Conservation (phyloP, 2,797 vertebrate genomes). For the Rallus crepitans region DNA sequence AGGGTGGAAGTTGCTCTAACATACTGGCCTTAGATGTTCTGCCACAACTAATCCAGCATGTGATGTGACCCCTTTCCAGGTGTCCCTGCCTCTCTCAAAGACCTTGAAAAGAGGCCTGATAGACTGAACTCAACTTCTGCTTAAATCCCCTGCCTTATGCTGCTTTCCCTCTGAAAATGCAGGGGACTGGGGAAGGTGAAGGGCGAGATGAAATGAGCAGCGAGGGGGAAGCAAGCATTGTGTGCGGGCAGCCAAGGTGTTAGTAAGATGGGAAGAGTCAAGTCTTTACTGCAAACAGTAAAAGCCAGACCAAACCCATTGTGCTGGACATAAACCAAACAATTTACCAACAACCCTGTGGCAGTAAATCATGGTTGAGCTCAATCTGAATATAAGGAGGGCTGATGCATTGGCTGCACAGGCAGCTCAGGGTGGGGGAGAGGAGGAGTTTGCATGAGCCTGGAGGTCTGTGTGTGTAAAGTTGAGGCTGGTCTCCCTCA, state of each 20-base stretch:
- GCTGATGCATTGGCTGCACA: background rate
- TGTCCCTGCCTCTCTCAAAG: slow-evolving; percentile 39
- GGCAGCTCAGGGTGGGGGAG: background rate
- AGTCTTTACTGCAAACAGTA: slow-evolving; percentile 12
- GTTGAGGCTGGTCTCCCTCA: fast-evolving
- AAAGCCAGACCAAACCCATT: slow-evolving; percentile 30
- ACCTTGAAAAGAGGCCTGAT: slow-evolving; percentile 53
- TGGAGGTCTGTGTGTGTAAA: too few species aligned
- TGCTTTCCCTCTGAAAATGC: slow-evolving; percentile 33
- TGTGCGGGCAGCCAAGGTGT: background rate
- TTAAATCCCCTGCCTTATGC: slow-evolving; percentile 26
- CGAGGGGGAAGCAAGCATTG: background rate
- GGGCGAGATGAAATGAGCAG: slow-evolving; percentile 34
- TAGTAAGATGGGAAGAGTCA: slow-evolving; percentile 8
- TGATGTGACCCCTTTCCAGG: slow-evolving; percentile 53
- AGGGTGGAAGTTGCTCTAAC: background rate
- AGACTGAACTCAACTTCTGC: slow-evolving; percentile 55
- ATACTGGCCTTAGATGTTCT: background rate
- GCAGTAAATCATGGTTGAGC: background rate
- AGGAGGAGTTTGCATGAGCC: background rate
- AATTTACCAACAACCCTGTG: background rate
- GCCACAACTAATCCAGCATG: background rate
- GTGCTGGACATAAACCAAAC: background rate
- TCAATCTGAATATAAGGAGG: background rate
- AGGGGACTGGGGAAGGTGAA: slow-evolving; percentile 27